Evolutionary conservation across 2,797 vertebrate species (phyloP).

Genomic region (Carcharodon carcharias): DNA sequence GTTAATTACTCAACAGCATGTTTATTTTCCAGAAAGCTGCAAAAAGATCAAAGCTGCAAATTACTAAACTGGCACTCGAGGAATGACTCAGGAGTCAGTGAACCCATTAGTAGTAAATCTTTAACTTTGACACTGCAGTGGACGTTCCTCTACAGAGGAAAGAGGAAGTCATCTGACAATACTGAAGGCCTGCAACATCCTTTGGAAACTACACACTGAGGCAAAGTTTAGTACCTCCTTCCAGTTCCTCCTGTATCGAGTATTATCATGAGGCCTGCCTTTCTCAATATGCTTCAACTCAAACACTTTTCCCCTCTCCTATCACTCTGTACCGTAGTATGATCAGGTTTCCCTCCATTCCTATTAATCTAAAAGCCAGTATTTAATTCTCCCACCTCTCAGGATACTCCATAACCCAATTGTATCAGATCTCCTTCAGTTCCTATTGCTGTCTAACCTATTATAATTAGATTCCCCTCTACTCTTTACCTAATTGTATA

Average conservation of each 20-base stretch:
- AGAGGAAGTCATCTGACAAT: neutral
- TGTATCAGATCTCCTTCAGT: too few relatives aligned
- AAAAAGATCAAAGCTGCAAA: neutral
- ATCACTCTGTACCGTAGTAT: neutral
- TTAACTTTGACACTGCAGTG: neutral
- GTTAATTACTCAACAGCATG: neutral
- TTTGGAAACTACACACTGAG: neutral
- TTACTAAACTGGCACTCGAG: neutral
- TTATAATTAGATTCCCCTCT: neutral
- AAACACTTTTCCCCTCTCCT: neutral
- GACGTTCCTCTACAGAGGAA: neutral
- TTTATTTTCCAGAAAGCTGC: neutral
- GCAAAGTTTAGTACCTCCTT: neutral
- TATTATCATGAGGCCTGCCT: neutral
- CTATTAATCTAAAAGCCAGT: too few relatives aligned
- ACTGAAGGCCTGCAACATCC: neutral
- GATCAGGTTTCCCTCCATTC: neutral
- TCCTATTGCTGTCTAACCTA: neutral
- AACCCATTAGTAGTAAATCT: neutral
- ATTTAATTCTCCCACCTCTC: neutral
- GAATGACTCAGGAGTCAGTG: neutral
- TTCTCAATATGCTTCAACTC: neutral
- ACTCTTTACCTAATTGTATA: neutral
- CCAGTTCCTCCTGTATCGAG: neutral
- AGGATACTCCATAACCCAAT: neutral